These are phyloP conservation scores for Cydia splendana DNA, from an alignment of 1,140 invertebrate genomes.

Conservation along the genomic window DNA sequence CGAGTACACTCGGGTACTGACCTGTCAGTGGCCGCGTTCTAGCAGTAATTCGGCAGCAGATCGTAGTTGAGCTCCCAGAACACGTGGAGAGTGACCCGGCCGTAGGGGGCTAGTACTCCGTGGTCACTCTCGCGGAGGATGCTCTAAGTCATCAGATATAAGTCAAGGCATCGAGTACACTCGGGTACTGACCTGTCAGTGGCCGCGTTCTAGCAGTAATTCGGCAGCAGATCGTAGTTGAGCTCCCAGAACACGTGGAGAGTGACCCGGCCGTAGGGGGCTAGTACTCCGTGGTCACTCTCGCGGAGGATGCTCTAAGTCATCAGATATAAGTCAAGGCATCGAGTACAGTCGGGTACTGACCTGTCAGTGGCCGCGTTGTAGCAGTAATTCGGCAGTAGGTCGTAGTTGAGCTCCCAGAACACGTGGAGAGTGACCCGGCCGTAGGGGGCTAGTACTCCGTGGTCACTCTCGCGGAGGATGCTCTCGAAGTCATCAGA, in stretches of 20 bases:
- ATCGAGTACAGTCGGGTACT: no score
- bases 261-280: constrained; percentile 97
- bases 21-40: constrained; percentile 98
- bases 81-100: constrained; percentile 97
- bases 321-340: no score
- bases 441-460: constrained; percentile 97
- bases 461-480: constrained; percentile 95
- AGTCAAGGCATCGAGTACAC: no score
- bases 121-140: constrained; percentile 96
- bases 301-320: constrained; percentile 90
- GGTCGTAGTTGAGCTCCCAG: constrained; percentile 99
- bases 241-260: constrained; percentile 99
- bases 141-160: constrained; percentile 68
- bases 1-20: constrained; percentile 61
- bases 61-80: constrained; percentile 99
- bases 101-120: constrained; percentile 98
- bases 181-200: constrained; percentile 89
- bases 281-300: constrained; percentile 98
- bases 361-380: no score
- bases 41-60: constrained; percentile 96
- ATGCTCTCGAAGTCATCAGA: constrained; percentile 56
- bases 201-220: constrained; percentile 97
- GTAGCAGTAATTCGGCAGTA: constrained; percentile 93
- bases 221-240: constrained; percentile 98
- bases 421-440: constrained; percentile 98